Percentiles rank a stretch among this genome's conserved stretches.
Evolutionary conservation across 2,888 invertebrate genomes (phyloP).

Genomic region (Thalpophila matura): DNA sequence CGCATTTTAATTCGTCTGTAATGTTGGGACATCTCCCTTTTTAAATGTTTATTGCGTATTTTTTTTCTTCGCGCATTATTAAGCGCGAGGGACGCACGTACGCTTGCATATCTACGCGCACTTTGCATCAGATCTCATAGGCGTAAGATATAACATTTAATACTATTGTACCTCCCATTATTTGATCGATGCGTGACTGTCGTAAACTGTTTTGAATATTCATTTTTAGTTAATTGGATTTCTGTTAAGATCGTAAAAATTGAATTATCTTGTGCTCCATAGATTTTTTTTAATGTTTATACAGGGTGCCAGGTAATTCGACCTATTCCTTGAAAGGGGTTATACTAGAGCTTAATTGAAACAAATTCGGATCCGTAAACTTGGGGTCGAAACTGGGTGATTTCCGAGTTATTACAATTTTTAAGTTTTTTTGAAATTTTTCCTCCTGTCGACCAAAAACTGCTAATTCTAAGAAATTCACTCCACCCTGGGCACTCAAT

Average conservation of each 20-base stretch:
- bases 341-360: too few relatives aligned
- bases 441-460: too few relatives aligned
- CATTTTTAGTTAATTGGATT: constrained; percentile 78
- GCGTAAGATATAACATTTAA: constrained; percentile 52
- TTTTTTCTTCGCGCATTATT: constrained; percentile 74
- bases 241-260: constrained; percentile 73
- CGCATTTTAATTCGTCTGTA: constrained; percentile 88
- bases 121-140: constrained; percentile 72
- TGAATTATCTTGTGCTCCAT: constrained; percentile 60
- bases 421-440: too few relatives aligned
- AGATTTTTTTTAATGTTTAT: constrained; percentile 51
- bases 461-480: too few relatives aligned
- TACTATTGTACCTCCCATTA: constrained; percentile 65
- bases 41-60: constrained; percentile 81
- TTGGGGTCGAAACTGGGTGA: too few relatives aligned
- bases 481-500: too few relatives aligned
- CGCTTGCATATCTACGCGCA: constrained; percentile 70
- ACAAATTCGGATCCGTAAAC: too few relatives aligned
- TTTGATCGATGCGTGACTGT: constrained; percentile 67
- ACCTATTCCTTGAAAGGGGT: too few relatives aligned
- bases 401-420: too few relatives aligned
- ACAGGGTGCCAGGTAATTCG: neutral
- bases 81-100: constrained; percentile 66
- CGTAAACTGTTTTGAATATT: constrained; percentile 77
- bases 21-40: constrained; percentile 82